phyloP scores from a whole-genome alignment of 2,113 vertebrate genomes.

The Aegithalos caudatus region DNA sequence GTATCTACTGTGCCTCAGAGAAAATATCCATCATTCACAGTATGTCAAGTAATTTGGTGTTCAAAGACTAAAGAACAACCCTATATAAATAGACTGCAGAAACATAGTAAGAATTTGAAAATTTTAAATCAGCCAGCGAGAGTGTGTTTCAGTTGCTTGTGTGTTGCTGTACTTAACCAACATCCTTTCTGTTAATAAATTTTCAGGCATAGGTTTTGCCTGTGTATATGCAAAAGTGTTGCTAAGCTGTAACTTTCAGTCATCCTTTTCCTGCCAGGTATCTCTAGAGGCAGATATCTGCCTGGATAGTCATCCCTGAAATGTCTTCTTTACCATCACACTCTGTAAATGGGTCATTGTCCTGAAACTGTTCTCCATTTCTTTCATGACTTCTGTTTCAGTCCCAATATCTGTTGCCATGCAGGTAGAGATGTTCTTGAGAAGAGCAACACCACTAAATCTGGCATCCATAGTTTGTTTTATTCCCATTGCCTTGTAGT shows the following conservation, averaged over 20 bases:
- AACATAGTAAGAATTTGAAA: neutral
- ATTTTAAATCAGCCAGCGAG: neutral
- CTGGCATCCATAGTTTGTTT: neutral
- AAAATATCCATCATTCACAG: neutral
- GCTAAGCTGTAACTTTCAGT: neutral
- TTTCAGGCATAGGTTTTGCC: neutral
- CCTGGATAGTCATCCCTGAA: neutral
- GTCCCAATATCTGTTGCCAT: neutral
- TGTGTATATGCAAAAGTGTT: neutral
- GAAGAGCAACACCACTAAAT: neutral
- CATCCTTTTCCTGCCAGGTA: neutral
- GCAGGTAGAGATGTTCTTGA: neutral
- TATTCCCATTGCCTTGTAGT: neutral
- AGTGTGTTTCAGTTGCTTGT: neutral
- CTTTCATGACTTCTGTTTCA: neutral
- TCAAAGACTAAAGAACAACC: neutral
- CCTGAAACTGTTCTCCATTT: neutral
- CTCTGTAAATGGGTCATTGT: neutral
- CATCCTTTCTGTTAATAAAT: neutral
- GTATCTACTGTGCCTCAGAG: neutral
- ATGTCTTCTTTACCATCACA: neutral
- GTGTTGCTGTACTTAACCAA: neutral
- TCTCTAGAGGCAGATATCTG: neutral
- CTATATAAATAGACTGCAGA: neutral
- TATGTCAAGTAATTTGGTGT: neutral